Base-by-base conservation (phyloP, 2,113 vertebrate genomes). In the Patagioenas fasciata region DNA sequence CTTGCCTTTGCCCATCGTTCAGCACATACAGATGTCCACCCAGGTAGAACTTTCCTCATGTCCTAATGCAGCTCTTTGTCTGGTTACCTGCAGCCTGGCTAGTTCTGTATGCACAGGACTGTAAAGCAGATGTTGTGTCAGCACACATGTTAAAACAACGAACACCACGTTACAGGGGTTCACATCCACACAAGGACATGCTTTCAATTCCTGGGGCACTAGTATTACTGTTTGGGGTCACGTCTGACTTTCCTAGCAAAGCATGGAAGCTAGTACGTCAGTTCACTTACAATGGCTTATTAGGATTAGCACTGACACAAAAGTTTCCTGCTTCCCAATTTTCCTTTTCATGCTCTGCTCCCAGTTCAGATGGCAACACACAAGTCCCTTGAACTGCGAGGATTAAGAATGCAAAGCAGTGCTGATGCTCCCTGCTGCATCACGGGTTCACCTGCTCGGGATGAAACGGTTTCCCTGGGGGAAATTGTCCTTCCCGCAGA, bases 351-450 rank as follows among this genome's bases (percentile, higher is more conserved):
- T 1, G 20, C 0, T 0, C 26, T n/a, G 42, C 53, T 87, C 18
- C 57, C 29, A 44, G 48, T 64, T 81, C 57, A 56, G 48, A 48
- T 0, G 0, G 10, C 53, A 79, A 57, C 2, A 1, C 0, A 0
- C 13, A 42, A 73, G 32, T n/a, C 12, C 36, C 54, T 44, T 69
- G 47, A 93, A 47, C 42, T 20, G 11, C 8, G 21, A 62, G 21
- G 29, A 32, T 48, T 25, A 42, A 66, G 38, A 70, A 21, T 5
- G 17, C 42, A 40, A 71, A 84, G 13, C 32, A 7, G 4, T 44
- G 31, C 16, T 61, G 34, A 53, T n/a, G 50, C 14, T 91, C n/a
- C 13, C 50, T 0, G 1, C 26, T 67, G 40, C 21, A 34, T 17
- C 50, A 23, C 0, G 1, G 50, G 7, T 64, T 93, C 38, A 83